Conservation (phyloP, 2,888 invertebrate species). For the Dilophus febrilis region DNA sequence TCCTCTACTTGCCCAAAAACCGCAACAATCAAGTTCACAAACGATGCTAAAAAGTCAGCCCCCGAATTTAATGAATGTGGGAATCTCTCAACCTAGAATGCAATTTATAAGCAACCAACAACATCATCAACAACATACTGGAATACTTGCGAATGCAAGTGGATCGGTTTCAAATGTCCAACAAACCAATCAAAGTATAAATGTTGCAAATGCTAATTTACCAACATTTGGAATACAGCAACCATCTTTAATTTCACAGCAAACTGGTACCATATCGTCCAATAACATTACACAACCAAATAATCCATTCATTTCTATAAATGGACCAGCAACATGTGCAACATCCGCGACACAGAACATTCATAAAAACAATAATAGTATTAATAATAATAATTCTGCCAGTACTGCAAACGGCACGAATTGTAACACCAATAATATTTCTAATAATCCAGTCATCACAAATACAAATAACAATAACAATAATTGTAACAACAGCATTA, state of each 20-base stretch:
- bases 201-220: slow-evolving; percentile 45
- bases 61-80: slow-evolving; percentile 34
- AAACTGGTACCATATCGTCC: slow-evolving; percentile 33
- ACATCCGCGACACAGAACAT: slow-evolving; percentile 24
- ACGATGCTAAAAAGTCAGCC: slow-evolving; percentile 36
- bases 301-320: slow-evolving; percentile 38
- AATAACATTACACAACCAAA: slow-evolving; percentile 25
- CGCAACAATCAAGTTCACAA: not conserved
- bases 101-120: slow-evolving; percentile 30
- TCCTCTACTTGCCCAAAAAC: slow-evolving; percentile 11
- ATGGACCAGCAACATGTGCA: slow-evolving; percentile 39
- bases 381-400: slow-evolving; percentile 18
- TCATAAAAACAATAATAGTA: slow-evolving; percentile 25
- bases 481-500: slow-evolving; percentile 15
- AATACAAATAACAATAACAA: slow-evolving; percentile 19
- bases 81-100: slow-evolving; percentile 35
- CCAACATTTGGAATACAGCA: slow-evolving; percentile 51
- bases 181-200: slow-evolving; percentile 38
- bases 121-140: slow-evolving; percentile 22
- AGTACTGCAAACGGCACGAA: slow-evolving; percentile 16
- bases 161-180: slow-evolving; percentile 58
- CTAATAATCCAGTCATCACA: slow-evolving; percentile 2
- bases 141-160: slow-evolving; percentile 47
- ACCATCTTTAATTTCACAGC: slow-evolving; percentile 36
- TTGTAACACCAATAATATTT: not conserved